Evolutionary conservation across 1,140 invertebrate species (phyloP).

Genomic region (Odontomachus brunneus): DNA sequence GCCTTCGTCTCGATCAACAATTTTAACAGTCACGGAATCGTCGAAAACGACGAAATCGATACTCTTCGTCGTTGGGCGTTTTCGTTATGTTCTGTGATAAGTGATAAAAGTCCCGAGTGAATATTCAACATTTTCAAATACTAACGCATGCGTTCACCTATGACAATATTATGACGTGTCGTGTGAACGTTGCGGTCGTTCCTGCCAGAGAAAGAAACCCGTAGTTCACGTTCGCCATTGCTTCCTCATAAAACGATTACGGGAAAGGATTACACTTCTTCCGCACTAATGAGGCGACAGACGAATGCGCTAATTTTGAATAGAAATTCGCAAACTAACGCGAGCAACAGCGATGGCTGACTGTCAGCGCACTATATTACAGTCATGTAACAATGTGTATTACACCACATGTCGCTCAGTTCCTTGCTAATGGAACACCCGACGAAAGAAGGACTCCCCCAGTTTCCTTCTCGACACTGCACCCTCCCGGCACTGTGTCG

Average conservation of each 20-base stretch:
- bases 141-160: no score
- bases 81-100: background rate
- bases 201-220: background rate
- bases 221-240: background rate
- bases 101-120: no score
- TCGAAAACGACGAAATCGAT: no score
- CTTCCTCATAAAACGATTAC: background rate
- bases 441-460: slow-evolving; percentile 55
- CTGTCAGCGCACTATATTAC: background rate
- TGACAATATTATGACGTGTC: no score
- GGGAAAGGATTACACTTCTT: background rate
- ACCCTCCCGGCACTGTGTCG: background rate
- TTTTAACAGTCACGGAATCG: no score
- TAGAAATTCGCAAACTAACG: no score
- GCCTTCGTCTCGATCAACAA: no score
- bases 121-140: no score
- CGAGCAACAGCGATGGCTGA: no score
- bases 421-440: slow-evolving; percentile 68
- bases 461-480: slow-evolving; percentile 57
- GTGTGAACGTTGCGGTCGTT: background rate
- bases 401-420: slow-evolving; percentile 58
- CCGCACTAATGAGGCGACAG: no score
- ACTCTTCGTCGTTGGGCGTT: background rate
- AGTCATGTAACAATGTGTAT: slow-evolving; percentile 28
- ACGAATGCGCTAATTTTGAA: no score